Conservation (phyloP, 2,888 invertebrate species). For the Yponomeuta cagnagella region DNA sequence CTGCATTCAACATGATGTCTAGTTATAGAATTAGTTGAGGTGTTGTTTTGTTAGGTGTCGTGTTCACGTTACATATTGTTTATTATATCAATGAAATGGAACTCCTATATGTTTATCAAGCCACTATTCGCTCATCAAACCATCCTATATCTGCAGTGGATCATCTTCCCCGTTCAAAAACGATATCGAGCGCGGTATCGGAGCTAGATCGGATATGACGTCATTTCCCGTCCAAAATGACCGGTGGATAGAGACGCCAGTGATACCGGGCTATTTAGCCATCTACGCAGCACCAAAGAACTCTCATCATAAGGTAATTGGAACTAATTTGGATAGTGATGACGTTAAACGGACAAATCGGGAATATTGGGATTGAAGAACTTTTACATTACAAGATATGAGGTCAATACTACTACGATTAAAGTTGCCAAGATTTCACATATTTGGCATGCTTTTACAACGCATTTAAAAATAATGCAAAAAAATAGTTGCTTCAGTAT, state of each 20-base stretch:
- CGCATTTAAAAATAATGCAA: too few relatives aligned
- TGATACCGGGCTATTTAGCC: slow-evolving; percentile 34
- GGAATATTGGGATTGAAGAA: background rate
- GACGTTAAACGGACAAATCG: background rate
- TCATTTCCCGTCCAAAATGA: slow-evolving; percentile 70
- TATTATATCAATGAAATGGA: too few relatives aligned
- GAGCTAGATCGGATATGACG: slow-evolving; percentile 58
- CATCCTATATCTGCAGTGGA: background rate
- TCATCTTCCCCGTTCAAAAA: slow-evolving; percentile 15
- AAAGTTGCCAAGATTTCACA: too few relatives aligned
- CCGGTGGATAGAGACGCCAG: slow-evolving; percentile 43
- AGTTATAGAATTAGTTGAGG: too few relatives aligned
- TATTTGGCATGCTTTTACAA: too few relatives aligned
- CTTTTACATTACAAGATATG: too few relatives aligned
- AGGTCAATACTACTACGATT: too few relatives aligned
- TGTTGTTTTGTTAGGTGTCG: too few relatives aligned
- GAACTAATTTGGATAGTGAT: background rate
- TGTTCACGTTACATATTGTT: too few relatives aligned
- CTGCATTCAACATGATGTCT: too few relatives aligned
- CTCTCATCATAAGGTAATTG: background rate
- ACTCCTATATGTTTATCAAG: too few relatives aligned
- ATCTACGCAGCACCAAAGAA: background rate
- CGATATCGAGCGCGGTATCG: slow-evolving; percentile 45
- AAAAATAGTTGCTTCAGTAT: too few relatives aligned
- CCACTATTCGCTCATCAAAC: background rate